These are phyloP conservation scores for Rhyacichthys aspro DNA, from an alignment of 2,797 vertebrate genomes.

Conservation along the genomic window DNA sequence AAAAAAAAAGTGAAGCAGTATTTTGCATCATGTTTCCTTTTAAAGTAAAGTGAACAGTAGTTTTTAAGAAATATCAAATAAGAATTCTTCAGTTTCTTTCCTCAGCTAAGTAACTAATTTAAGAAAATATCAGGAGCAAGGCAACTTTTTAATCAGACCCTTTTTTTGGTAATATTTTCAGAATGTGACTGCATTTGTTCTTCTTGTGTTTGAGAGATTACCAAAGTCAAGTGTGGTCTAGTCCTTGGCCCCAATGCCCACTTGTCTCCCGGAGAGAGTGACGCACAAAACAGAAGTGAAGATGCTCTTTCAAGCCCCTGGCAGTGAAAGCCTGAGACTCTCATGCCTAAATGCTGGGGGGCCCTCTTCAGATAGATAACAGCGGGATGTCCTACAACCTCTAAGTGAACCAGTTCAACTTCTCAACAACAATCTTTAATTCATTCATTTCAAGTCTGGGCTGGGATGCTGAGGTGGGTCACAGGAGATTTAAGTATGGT, in stretches of 20 bases:
- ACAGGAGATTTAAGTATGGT: neutral
- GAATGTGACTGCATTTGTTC: constrained; percentile 26
- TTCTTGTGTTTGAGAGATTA: constrained; percentile 66
- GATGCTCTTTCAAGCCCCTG: constrained; percentile 70
- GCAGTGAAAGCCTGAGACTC: constrained; percentile 54
- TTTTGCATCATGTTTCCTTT: no score
- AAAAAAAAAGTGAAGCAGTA: no score
- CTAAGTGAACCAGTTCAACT: constrained; percentile 58
- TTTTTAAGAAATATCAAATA: no score
- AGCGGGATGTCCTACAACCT: constrained; percentile 45
- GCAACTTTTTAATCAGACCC: no score
- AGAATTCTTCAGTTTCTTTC: no score
- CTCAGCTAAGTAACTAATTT: no score
- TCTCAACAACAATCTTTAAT: constrained; percentile 57
- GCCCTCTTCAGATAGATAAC: constrained; percentile 56
- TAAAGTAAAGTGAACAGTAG: no score
- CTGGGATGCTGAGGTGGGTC: neutral
- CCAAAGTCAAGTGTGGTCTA: constrained; percentile 70
- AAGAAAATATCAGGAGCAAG: no score
- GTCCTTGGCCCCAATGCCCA: constrained; percentile 48
- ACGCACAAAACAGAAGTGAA: constrained; percentile 67
- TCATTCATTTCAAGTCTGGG: neutral
- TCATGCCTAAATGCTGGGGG: constrained; percentile 54
- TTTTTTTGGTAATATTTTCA: no score
- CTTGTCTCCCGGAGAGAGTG: constrained; percentile 55